Evolutionary conservation across 2,888 invertebrate species (phyloP), one percentile per base, ranked within the genome.

Genomic region (Diarsia brunnea): DNA sequence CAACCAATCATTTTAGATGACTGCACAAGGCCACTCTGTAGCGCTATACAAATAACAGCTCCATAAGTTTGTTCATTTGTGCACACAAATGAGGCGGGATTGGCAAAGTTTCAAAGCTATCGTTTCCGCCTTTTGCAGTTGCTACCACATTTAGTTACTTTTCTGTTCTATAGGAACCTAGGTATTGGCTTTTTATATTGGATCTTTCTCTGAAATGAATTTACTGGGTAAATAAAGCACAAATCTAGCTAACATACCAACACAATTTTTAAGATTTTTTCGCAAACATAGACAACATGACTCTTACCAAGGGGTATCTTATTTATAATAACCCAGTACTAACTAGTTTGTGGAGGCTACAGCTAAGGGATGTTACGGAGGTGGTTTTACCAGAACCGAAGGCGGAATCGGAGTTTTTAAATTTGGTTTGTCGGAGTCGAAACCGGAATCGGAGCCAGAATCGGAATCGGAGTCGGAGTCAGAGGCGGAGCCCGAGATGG

Each of bases 81-180:
- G 31, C 24, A 55, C 64, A 65, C 65, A 72, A 81, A 77, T 77
- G 55, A 55, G 31, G 2, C 68, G 19, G 60, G 53, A 81, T 81
- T 80, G 82, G 71, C 80, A 68, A 70, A 75, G 81, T 71, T 81
- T 81, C 81, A 80, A 80, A 71, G 51, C 51, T 63, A 53, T 61
- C 21, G 49, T 61, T 55, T 55, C 31, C 51, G 73, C 16, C 51
- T 49, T 75, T 58, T 58, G 24, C 67, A 73, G 73, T 66, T 58
- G 31, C 45, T 45, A 1, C 10, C n/a, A n/a, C 27, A 49, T 68
- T 74, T 19, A 21, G 45, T 47, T 27, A 49, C 47, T 53, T 27
- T 27, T 16, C 21, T 72, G 19, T 27, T 27, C 1, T 8, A 14
- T 55, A 24, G 7, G 24, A 24, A 16, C 5, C 0, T 31, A 16